Conservation (phyloP, 1,140 invertebrate species). For the Papilio machaon region DNA sequence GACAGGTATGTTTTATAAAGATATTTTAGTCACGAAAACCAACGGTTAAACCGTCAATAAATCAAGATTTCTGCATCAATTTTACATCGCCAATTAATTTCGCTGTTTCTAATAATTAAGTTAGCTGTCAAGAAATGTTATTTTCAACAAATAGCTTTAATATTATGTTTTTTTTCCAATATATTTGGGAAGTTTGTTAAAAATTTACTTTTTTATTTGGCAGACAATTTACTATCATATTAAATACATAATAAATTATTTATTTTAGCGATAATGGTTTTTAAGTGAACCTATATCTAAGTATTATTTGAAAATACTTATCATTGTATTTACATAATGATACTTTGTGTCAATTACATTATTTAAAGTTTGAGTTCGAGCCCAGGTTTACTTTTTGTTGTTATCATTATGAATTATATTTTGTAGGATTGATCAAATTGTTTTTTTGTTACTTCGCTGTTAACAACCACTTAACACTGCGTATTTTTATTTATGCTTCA, state of each 20-base stretch:
- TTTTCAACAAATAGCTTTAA: neutral
- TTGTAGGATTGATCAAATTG: neutral
- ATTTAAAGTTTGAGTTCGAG: neutral
- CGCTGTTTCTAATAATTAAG: neutral
- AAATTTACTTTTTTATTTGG: neutral
- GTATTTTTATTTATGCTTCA: neutral
- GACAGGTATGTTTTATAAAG: too few species aligned
- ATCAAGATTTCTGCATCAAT: neutral
- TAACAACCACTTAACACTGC: neutral
- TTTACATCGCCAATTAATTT: neutral
- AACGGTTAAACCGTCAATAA: neutral
- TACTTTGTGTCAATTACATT: neutral
- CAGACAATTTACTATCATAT: neutral
- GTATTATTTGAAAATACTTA: slow-evolving; percentile 4
- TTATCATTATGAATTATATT: neutral
- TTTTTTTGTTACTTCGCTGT: neutral
- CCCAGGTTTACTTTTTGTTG: neutral
- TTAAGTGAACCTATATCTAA: neutral
- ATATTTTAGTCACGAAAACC: too few species aligned
- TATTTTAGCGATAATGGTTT: neutral
- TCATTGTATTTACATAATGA: neutral
- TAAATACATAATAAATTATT: neutral
- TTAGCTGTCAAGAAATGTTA: neutral
- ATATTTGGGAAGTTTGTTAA: neutral
- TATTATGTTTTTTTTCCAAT: neutral